These are phyloP conservation scores for Junonia oenone DNA, from an alignment of 2,888 invertebrate species.

Conservation along the genomic window DNA sequence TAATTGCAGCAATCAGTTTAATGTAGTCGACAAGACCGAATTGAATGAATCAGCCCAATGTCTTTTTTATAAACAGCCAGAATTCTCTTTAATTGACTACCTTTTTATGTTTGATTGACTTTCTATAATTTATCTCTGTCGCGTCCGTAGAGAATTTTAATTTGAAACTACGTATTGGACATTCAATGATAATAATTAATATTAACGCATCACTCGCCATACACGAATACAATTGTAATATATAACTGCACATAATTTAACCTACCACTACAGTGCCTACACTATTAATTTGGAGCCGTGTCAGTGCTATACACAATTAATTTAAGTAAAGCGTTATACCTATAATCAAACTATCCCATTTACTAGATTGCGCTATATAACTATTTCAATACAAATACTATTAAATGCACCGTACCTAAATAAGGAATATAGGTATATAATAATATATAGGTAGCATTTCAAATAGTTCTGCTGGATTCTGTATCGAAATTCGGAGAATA, in stretches of 20 bases:
- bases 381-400: slow-evolving; percentile 15
- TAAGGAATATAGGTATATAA: slow-evolving; percentile 7
- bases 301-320: slow-evolving; percentile 1
- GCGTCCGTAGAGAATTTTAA: too few species aligned
- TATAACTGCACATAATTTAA: too few species aligned
- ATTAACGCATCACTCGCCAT: too few species aligned
- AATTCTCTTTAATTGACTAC: slow-evolving; percentile 28
- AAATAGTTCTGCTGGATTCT: slow-evolving; percentile 22
- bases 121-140: too few species aligned
- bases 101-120: neutral
- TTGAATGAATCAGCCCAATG: slow-evolving; percentile 56
- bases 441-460: slow-evolving; percentile 11
- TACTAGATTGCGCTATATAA: slow-evolving; percentile 12
- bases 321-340: slow-evolving; percentile 5
- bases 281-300: neutral
- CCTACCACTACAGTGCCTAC: neutral
- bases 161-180: too few species aligned
- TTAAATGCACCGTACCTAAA: slow-evolving; percentile 19
- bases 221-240: too few species aligned
- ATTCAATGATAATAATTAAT: too few species aligned
- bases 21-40: slow-evolving; percentile 72
- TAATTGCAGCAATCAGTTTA: slow-evolving; percentile 78
- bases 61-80: slow-evolving; percentile 54
- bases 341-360: slow-evolving; percentile 13
- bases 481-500: slow-evolving; percentile 30